Conservation (phyloP, 1,140 invertebrate genomes). For the Euura saliciscinereae region DNA sequence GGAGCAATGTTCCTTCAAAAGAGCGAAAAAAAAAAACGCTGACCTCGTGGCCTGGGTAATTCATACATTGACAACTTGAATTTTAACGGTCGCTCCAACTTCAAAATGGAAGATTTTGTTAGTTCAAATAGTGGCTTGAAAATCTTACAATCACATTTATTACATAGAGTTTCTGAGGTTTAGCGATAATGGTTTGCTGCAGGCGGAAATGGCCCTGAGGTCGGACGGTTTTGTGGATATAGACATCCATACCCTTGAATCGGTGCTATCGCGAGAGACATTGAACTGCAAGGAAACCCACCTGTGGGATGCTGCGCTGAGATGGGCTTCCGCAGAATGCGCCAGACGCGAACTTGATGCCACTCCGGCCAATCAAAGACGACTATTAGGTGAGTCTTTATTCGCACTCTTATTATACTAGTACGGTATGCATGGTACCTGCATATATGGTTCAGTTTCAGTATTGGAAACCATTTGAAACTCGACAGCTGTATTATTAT, state of each 20-base stretch:
- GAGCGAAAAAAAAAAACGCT: not conserved
- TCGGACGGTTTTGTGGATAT: conserved; percentile 94
- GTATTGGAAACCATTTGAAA: not conserved
- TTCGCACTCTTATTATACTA: too few relatives aligned
- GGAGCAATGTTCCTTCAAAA: too few relatives aligned
- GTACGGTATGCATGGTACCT: not conserved
- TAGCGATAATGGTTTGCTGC: conserved; percentile 46
- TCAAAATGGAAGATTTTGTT: not conserved
- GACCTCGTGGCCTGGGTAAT: not conserved
- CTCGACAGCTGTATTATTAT: not conserved
- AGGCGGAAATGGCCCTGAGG: conserved; percentile 91
- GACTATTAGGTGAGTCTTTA: conserved; percentile 43
- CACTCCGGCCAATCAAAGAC: conserved; percentile 67
- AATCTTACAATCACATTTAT: not conserved
- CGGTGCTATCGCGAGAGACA: conserved; percentile 86
- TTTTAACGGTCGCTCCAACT: not conserved
- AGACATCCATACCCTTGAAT: conserved; percentile 86
- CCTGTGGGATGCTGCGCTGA: conserved; percentile 86
- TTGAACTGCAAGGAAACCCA: conserved; percentile 91
- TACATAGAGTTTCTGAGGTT: not conserved
- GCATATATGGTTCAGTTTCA: not conserved
- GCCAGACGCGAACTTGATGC: conserved; percentile 77
- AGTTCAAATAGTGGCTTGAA: not conserved
- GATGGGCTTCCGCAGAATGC: conserved; percentile 89
- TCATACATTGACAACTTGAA: too few relatives aligned